Evolutionary conservation across 1,140 invertebrate species (phyloP).

Genomic region (Drosophila elegans): DNA sequence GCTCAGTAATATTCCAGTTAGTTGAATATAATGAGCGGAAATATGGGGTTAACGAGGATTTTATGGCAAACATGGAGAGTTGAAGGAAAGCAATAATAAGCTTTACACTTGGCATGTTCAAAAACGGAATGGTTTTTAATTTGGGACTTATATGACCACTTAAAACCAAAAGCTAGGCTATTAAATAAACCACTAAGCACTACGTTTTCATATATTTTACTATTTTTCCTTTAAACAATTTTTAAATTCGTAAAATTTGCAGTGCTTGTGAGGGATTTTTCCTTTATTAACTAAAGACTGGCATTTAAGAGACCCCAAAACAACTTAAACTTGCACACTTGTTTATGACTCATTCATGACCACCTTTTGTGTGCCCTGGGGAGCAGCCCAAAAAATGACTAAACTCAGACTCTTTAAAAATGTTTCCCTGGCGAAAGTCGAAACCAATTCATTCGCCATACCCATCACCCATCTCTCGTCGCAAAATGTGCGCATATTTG

Average conservation of each 20-base stretch:
- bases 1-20: conserved; percentile 2
- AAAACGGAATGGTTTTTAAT: not conserved
- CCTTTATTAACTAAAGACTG: not conserved
- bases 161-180: not conserved
- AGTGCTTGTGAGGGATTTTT: not conserved
- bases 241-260: not conserved
- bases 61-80: not conserved
- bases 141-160: too few species aligned
- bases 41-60: conserved; percentile 10
- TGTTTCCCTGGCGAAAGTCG: conserved; percentile 4
- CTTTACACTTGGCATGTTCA: not conserved
- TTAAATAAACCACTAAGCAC: not conserved
- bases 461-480: conserved; percentile 5
- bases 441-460: conserved; percentile 25
- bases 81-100: not conserved
- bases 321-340: not conserved
- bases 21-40: conserved; percentile 10
- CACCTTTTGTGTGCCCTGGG: not conserved
- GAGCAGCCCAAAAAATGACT: not conserved
- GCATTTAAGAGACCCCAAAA: not conserved
- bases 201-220: not conserved
- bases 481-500: conserved; percentile 60
- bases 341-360: conserved; percentile 1
- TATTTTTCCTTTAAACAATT: not conserved
- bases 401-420: conserved; percentile 23